A percentile compares a stretch with the other conserved stretches of the same genome.
Conservation (phyloP, 2,888 invertebrate genomes). For the Melipona beecheii region DNA sequence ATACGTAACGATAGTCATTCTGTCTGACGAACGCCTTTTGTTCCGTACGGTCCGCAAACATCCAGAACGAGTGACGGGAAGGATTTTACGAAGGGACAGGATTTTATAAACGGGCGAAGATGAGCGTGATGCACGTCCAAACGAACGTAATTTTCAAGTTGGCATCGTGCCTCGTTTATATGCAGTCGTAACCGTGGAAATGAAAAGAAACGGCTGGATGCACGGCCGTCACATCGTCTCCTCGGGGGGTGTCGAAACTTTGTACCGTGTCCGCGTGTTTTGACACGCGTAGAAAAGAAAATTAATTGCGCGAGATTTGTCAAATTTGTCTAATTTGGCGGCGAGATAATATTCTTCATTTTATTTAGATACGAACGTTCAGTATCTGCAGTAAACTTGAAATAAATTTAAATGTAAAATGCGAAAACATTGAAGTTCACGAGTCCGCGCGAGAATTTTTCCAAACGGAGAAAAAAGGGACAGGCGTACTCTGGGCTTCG, state of each 20-base stretch:
- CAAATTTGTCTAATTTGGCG: no score
- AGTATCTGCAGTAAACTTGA: rapidly evolving
- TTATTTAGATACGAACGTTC: neutral
- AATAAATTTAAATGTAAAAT: neutral
- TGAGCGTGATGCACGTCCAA: slow-evolving; percentile 13
- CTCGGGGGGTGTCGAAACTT: slow-evolving; percentile 22
- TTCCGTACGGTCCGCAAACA: slow-evolving; percentile 16
- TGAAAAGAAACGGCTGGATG: slow-evolving; percentile 7
- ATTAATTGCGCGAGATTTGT: no score
- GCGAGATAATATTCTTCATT: no score
- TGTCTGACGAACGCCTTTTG: slow-evolving; percentile 15
- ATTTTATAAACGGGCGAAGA: slow-evolving; percentile 33
- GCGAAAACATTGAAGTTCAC: neutral
- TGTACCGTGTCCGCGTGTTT: neutral
- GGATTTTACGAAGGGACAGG: neutral
- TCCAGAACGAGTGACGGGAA: slow-evolving; percentile 7
- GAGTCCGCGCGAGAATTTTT: neutral
- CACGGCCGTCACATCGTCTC: neutral
- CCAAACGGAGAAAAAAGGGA: no score
- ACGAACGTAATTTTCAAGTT: slow-evolving; percentile 53
- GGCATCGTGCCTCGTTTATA: slow-evolving; percentile 46
- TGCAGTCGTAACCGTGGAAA: slow-evolving; percentile 19
- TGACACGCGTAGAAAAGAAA: neutral
- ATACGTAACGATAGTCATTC: neutral
- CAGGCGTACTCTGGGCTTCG: neutral